Percentiles rank a stretch among this genome's conserved stretches.
These are phyloP conservation scores for Oceanites oceanicus DNA, from an alignment of 2,113 vertebrate species.

Conservation along the genomic window DNA sequence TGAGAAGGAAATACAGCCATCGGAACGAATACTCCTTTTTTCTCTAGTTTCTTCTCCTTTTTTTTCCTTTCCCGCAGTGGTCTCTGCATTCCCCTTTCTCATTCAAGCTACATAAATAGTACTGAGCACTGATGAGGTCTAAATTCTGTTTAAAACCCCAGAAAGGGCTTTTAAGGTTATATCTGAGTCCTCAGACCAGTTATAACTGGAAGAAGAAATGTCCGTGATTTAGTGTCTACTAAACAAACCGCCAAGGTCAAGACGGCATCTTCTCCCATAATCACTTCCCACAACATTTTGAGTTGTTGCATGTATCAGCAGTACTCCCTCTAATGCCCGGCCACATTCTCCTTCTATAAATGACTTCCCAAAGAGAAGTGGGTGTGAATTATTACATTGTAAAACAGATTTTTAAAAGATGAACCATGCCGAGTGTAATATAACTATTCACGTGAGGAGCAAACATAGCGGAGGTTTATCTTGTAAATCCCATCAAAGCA, in stretches of 20 bases:
- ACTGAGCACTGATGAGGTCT: background rate
- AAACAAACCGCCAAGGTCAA: constrained; percentile 8
- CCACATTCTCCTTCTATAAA: background rate
- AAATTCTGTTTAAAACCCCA: constrained; percentile 6
- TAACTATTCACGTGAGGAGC: background rate
- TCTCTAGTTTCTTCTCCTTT: background rate
- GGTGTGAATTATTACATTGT: background rate
- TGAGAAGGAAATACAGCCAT: background rate
- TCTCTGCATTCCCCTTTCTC: background rate
- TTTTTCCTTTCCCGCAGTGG: background rate
- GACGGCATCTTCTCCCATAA: constrained; percentile 22
- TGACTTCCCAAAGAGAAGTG: constrained; percentile 4
- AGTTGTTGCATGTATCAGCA: constrained; percentile 24
- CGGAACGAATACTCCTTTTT: background rate
- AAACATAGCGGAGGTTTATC: background rate
- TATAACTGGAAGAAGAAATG: constrained; percentile 29
- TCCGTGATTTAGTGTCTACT: constrained; percentile 18
- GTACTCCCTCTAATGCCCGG: background rate
- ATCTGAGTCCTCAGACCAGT: background rate
- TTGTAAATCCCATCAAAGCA: background rate
- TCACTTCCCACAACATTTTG: constrained; percentile 23
- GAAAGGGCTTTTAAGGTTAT: constrained; percentile 15
- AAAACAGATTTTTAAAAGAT: constrained; percentile 39
- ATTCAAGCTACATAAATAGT: background rate
- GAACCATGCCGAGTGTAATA: background rate